These are phyloP conservation scores for Hestina assimilis DNA, from an alignment of 1,140 invertebrate species.

Conservation along the genomic window DNA sequence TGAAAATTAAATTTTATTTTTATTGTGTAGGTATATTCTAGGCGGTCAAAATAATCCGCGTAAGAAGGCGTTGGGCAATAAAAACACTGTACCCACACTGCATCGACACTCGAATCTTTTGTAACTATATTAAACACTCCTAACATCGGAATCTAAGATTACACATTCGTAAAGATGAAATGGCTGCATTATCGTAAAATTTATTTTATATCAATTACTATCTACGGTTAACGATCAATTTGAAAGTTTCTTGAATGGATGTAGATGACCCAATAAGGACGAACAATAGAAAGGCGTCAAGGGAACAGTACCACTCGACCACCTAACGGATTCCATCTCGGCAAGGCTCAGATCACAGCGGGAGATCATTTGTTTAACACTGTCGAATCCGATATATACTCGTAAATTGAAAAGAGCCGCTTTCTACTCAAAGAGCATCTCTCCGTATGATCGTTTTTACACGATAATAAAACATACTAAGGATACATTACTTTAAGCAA, in stretches of 20 bases:
- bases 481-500: slow-evolving; percentile 1
- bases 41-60: neutral
- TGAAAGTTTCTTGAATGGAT: slow-evolving; percentile 31
- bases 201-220: slow-evolving; percentile 45
- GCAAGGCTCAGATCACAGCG: slow-evolving; percentile 28
- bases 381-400: slow-evolving; percentile 19
- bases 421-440: neutral
- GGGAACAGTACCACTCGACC: slow-evolving; percentile 49
- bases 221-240: slow-evolving; percentile 17
- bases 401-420: slow-evolving; percentile 21
- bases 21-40: neutral
- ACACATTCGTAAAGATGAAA: slow-evolving; percentile 23
- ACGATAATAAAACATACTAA: slow-evolving; percentile 17
- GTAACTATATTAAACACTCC: slow-evolving; percentile 20
- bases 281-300: slow-evolving; percentile 55
- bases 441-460: slow-evolving; percentile 18
- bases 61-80: neutral
- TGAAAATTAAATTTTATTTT: neutral
- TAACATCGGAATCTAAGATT: slow-evolving; percentile 16
- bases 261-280: slow-evolving; percentile 40
- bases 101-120: slow-evolving; percentile 24
- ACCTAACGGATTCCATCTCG: slow-evolving; percentile 36
- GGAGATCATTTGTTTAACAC: slow-evolving; percentile 28
- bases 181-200: slow-evolving; percentile 57
- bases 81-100: slow-evolving; percentile 34